These are phyloP conservation scores for Channa argus DNA, from an alignment of 2,113 vertebrate genomes.

Conservation along the genomic window DNA sequence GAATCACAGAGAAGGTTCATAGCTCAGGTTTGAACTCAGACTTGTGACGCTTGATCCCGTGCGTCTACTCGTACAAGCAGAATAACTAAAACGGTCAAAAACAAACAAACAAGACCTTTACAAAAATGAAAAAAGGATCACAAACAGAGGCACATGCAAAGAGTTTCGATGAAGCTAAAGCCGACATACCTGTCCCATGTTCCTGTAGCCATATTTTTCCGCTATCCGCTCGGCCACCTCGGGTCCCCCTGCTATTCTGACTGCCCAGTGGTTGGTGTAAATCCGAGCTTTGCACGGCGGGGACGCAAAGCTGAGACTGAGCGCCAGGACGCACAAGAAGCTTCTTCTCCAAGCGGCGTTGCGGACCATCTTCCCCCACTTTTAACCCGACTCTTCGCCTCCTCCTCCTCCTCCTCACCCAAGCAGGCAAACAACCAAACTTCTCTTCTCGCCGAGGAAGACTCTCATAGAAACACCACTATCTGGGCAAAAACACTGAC, in stretches of 20 bases:
- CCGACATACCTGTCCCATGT: constrained; percentile 94
- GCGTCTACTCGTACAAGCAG: not conserved
- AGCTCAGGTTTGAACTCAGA: constrained; percentile 36
- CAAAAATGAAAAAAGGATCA: not conserved
- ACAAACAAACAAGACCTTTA: too few species aligned
- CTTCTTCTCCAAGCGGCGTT: constrained; percentile 83
- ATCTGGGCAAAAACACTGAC: constrained; percentile 68
- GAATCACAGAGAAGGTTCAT: not conserved
- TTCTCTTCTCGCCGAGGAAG: constrained; percentile 76
- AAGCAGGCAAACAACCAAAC: constrained; percentile 83
- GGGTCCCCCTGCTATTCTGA: constrained; percentile 91
- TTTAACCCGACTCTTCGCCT: constrained; percentile 69
- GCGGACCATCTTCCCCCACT: constrained; percentile 87
- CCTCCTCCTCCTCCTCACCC: constrained; percentile 68
- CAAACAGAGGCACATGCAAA: not conserved
- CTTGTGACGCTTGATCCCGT: constrained; percentile 45
- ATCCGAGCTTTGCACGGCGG: constrained; percentile 90
- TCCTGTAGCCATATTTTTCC: constrained; percentile 95
- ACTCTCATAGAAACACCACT: constrained; percentile 82
- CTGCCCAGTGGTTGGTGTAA: constrained; percentile 99
- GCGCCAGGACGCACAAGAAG: constrained; percentile 88
- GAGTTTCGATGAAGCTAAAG: constrained; percentile 5
- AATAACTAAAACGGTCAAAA: too few species aligned
- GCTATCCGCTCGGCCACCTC: constrained; percentile 93
- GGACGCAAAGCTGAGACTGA: constrained; percentile 88